Percentiles rank a stretch among this genome's conserved stretches.
These are phyloP conservation scores for Denticeps clupeoides DNA, from an alignment of 2,797 vertebrate genomes.

Conservation along the genomic window DNA sequence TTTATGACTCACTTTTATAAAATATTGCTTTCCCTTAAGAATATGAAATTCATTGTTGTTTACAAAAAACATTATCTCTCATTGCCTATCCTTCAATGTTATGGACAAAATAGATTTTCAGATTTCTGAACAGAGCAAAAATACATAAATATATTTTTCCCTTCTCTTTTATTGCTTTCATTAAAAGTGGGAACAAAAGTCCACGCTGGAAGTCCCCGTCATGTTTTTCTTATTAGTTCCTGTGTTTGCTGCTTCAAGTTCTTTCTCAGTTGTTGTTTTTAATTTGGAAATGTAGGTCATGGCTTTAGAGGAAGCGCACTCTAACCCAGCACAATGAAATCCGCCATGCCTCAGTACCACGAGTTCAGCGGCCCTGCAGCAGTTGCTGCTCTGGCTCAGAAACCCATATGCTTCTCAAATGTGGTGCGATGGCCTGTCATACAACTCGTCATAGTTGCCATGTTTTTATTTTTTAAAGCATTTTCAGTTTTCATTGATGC, in stretches of 20 bases:
- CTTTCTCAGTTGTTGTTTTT: slow-evolving; percentile 43
- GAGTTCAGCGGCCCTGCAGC: neutral
- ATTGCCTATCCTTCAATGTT: too few species aligned
- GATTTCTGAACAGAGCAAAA: neutral
- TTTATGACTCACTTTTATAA: too few species aligned
- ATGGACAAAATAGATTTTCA: neutral
- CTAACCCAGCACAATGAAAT: slow-evolving; percentile 2
- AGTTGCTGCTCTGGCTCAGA: neutral
- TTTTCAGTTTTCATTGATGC: too few species aligned
- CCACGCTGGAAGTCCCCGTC: slow-evolving; percentile 21
- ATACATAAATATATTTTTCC: slow-evolving; percentile 6
- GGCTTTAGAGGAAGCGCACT: slow-evolving; percentile 32
- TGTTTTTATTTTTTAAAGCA: too few species aligned
- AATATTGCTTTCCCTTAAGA: too few species aligned
- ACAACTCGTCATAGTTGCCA: too few species aligned
- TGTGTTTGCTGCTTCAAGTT: slow-evolving; percentile 31
- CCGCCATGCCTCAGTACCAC: slow-evolving; percentile 3
- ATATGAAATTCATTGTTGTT: too few species aligned
- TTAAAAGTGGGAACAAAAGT: slow-evolving; percentile 17
- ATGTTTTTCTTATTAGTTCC: slow-evolving; percentile 32
- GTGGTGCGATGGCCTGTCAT: too few species aligned
- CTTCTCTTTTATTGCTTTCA: slow-evolving; percentile 28
- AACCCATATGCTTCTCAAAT: too few species aligned
- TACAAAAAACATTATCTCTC: too few species aligned
- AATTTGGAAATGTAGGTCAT: slow-evolving; percentile 52